Evolutionary conservation across 2,888 invertebrate species (phyloP).

Genomic region (Leptarthrus brevirostris): DNA sequence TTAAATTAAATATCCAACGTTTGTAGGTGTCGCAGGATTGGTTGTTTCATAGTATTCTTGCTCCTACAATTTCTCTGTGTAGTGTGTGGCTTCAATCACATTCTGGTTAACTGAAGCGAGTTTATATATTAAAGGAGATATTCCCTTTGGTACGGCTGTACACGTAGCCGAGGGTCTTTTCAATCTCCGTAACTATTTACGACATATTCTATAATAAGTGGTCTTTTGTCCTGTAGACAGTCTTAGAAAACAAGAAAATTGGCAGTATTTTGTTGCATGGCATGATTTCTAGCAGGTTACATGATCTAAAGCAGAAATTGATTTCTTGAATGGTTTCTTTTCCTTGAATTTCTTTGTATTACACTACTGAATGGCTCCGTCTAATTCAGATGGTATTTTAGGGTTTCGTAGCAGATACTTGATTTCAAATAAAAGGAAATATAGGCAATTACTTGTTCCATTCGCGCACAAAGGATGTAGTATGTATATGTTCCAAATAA

Average conservation of each 20-base stretch:
- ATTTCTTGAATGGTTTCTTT: constrained; percentile 2
- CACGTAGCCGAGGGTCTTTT: constrained; percentile 2
- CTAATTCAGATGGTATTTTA: too few relatives aligned
- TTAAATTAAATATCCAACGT: too few relatives aligned
- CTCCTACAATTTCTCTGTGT: too few relatives aligned
- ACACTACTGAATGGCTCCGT: too few relatives aligned
- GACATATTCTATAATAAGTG: neutral
- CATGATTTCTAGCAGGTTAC: constrained; percentile 2
- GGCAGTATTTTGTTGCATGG: neutral
- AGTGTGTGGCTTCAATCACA: neutral
- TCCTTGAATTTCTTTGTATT: constrained; percentile 16
- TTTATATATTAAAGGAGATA: neutral
- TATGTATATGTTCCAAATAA: too few relatives aligned
- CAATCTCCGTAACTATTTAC: constrained; percentile 36
- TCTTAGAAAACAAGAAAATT: constrained; percentile 16
- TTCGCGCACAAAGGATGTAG: too few relatives aligned
- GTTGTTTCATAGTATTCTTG: too few relatives aligned
- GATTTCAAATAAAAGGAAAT: too few relatives aligned
- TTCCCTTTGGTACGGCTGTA: constrained; percentile 1
- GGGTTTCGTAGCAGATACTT: too few relatives aligned
- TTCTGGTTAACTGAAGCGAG: neutral
- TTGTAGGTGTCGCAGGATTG: too few relatives aligned
- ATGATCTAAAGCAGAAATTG: constrained; percentile 12
- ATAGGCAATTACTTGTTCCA: too few relatives aligned
- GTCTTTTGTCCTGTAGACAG: constrained; percentile 6